Percentiles rank a stretch among this genome's conserved stretches.
These are phyloP conservation scores for Caenorhabditis wallacei DNA, from an alignment of 2,888 invertebrate genomes.

Conservation along the genomic window DNA sequence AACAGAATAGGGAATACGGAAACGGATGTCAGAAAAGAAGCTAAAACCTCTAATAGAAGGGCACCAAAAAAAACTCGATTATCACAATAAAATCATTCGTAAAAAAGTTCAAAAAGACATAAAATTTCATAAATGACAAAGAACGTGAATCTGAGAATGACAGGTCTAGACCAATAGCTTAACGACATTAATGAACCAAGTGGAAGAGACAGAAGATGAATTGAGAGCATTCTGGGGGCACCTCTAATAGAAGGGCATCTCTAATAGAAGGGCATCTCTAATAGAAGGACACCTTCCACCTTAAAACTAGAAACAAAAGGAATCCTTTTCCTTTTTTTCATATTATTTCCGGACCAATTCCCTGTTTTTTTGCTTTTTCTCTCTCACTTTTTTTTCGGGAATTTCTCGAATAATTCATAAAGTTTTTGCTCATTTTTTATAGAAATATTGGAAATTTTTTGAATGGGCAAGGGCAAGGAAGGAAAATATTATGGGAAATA, in stretches of 20 bases:
- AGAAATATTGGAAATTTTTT: neutral
- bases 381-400: neutral
- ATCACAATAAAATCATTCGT: too few relatives aligned
- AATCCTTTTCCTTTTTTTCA: neutral
- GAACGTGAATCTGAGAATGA: neutral
- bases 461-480: too few relatives aligned
- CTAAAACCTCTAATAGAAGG: too few relatives aligned
- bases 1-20: too few relatives aligned
- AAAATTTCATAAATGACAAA: too few relatives aligned
- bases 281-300: neutral
- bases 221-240: neutral
- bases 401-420: constrained; percentile 10
- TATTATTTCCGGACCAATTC: constrained; percentile 12
- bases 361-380: neutral
- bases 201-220: neutral
- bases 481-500: too few relatives aligned
- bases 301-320: too few relatives aligned
- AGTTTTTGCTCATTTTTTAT: neutral
- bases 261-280: too few relatives aligned
- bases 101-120: too few relatives aligned
- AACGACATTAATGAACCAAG: neutral
- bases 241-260: neutral
- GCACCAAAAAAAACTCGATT: too few relatives aligned
- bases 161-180: neutral
- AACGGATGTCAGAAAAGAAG: too few relatives aligned